phyloP scores from a whole-genome alignment of 2,113 vertebrate genomes.

The Oenanthe oenanthe region DNA sequence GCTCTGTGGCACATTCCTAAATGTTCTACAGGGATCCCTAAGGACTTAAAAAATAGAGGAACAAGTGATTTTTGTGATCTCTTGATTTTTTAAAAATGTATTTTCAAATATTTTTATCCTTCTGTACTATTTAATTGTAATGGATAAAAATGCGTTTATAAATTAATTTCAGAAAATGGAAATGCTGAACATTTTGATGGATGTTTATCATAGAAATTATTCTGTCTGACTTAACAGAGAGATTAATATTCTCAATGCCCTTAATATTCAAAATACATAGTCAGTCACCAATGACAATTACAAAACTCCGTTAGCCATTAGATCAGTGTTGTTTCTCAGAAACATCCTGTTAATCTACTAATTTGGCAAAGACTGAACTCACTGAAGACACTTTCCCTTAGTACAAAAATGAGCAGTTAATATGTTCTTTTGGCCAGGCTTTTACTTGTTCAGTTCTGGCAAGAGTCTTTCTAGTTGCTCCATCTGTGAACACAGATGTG shows the following conservation, averaged over 20 bases:
- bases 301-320: background rate
- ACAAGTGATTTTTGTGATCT: background rate
- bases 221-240: background rate
- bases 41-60: background rate
- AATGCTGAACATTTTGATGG: background rate
- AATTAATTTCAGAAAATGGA: background rate
- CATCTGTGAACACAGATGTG: slow-evolving; percentile 63
- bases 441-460: slow-evolving; percentile 16
- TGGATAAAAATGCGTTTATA: background rate
- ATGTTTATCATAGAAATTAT: background rate
- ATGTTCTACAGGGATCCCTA: background rate
- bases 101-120: background rate
- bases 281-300: background rate
- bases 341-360: slow-evolving; percentile 2
- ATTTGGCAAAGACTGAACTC: slow-evolving; percentile 8
- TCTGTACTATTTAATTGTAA: background rate
- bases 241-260: background rate
- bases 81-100: background rate
- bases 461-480: slow-evolving; percentile 30
- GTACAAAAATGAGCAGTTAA: background rate
- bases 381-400: background rate
- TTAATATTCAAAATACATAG: background rate
- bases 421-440: slow-evolving; percentile 1
- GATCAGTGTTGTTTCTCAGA: background rate
- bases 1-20: background rate